Evolutionary conservation across 2,113 vertebrate species (phyloP), one percentile per base, ranked within the genome.

Genomic region (Neolamprologus caudopunctatus): DNA sequence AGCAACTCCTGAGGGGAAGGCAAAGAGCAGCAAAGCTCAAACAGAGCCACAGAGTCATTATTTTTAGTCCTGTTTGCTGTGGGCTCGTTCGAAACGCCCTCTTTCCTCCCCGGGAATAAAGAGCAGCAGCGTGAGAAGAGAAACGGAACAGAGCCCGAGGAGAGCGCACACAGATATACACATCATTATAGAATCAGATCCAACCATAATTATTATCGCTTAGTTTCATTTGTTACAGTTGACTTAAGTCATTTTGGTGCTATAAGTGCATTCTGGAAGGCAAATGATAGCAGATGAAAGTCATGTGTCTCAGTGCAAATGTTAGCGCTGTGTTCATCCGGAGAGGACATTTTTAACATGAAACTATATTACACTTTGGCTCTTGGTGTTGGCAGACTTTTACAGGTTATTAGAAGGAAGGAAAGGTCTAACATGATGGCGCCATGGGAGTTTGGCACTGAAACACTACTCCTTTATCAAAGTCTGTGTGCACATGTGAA

Each of bases 21-120:
- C 87, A 96, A 91, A 95, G 91, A 93, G 94, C 89, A 94, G 94
- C 93, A 93, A 83, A 92, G 94, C 94, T 96, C 95, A 95, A 97
- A 95, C 95, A 93, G 89, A 95, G 93, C 91, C 94, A 93, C 95
- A 86, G 88, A 95, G 93, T 95, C 95, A 95, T 97, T 96, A 95
- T 96, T 97, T 96, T 96, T 96, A 96, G 96, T 93, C 92, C 91
- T 95, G 95, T 96, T 97, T 96, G 93, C 95, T 93, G 80, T 92
- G 93, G 93, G 94, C 92, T 91, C 68, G 87, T 95, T 93, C 85
- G 28, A 83, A 93, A 94, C 82, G 83, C 94, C 94, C 88, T 90
- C 90, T 90, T 90, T 93, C 87, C 91, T 94, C 91, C 90, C 82
- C 40, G 31, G 82, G 86, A 92, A 90, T 86, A 89, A 93, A 90